Evolutionary conservation across 1,140 invertebrate species (phyloP).

Genomic region (Zaprionus capensis): DNA sequence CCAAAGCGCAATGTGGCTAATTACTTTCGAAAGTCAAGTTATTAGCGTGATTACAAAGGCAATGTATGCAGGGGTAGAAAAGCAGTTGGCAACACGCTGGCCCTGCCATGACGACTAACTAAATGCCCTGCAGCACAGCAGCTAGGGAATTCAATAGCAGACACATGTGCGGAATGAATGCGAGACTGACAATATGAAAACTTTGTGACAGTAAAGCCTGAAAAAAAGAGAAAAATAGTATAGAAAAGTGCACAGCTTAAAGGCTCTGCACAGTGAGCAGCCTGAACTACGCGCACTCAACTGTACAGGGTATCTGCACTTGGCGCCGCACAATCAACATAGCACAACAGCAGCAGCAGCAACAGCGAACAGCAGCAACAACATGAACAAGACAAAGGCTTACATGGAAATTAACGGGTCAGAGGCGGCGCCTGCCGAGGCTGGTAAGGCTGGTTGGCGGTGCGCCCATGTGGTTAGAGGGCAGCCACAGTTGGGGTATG

Average conservation of each 20-base stretch:
- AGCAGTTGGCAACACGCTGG: not conserved
- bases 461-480: conserved; percentile 61
- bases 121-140: not conserved
- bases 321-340: conserved; percentile 32
- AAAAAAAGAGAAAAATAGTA: too few species aligned
- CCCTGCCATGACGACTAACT: not conserved
- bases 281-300: not conserved
- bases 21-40: conserved; percentile 83
- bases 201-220: too few species aligned
- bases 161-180: not conserved
- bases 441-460: conserved; percentile 36
- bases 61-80: conserved; percentile 46
- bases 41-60: conserved; percentile 83
- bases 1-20: conserved; percentile 77
- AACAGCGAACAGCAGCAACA: conserved; percentile 40
- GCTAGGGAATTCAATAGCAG: not conserved
- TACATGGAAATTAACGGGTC: conserved; percentile 65
- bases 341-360: conserved; percentile 20
- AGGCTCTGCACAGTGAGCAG: not conserved
- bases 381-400: conserved; percentile 66
- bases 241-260: not conserved
- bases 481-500: conserved; percentile 7
- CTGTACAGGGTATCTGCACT: conserved; percentile 3
- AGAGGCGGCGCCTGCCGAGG: not conserved
- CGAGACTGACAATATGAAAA: not conserved